Conservation (phyloP, 2,797 vertebrate species). For the Dermochelys coriacea region DNA sequence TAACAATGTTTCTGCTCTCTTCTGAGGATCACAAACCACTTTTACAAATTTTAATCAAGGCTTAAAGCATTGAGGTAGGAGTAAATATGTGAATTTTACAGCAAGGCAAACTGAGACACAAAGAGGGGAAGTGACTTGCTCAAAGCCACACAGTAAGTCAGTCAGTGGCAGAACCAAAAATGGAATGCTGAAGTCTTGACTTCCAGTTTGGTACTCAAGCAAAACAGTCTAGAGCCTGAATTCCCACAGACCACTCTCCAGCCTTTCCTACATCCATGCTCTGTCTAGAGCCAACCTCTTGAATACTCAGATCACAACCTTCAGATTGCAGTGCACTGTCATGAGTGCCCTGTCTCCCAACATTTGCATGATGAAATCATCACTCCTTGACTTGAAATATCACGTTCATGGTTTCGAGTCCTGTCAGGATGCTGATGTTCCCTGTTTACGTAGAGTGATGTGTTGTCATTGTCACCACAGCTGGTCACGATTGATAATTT, state of each 20-base stretch:
- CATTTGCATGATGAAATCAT: conserved; percentile 33
- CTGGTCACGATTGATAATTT: conserved; percentile 54
- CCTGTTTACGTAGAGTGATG: conserved; percentile 31
- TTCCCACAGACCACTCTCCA: conserved; percentile 10
- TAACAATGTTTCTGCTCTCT: background rate
- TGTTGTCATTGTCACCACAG: conserved; percentile 42
- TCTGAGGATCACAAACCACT: background rate
- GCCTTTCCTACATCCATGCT: background rate
- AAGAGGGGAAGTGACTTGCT: background rate
- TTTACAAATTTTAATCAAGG: background rate
- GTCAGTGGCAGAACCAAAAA: background rate
- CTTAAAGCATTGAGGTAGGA: background rate
- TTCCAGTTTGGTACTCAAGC: background rate
- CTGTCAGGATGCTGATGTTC: conserved; percentile 43
- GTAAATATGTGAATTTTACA: background rate
- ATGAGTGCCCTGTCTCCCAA: background rate
- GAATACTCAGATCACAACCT: background rate
- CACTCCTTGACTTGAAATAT: conserved; percentile 28
- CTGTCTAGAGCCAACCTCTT: background rate
- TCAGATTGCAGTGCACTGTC: background rate
- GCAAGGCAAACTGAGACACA: background rate
- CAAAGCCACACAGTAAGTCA: background rate
- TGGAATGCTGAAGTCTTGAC: background rate
- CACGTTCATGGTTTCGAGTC: conserved; percentile 22
- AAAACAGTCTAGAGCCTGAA: background rate